phyloP scores from a whole-genome alignment of 92 coral and sea anemone genomes.

The Metridium senile region DNA sequence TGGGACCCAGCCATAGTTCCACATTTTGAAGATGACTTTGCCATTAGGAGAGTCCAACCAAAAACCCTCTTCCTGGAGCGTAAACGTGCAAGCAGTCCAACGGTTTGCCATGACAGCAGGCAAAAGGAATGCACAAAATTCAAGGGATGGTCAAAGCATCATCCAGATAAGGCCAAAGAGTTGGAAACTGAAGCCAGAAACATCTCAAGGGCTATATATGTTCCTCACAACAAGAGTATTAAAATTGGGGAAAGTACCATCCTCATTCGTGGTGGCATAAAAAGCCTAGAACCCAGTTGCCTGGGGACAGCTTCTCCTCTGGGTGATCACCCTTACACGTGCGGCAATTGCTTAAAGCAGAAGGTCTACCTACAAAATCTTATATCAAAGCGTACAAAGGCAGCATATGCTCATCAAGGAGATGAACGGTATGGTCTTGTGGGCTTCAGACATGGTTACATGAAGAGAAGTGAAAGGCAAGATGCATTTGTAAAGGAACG shows the following conservation, averaged over 20 bases:
- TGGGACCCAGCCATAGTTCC: too few species aligned
- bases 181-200: slow-evolving; percentile 4
- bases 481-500: background rate
- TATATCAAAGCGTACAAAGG: slow-evolving; percentile 1
- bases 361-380: slow-evolving; percentile 20
- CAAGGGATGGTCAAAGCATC: slow-evolving; percentile 13
- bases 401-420: background rate
- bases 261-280: slow-evolving; percentile 9
- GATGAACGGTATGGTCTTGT: slow-evolving; percentile 13
- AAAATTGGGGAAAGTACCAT: background rate
- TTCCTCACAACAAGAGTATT: slow-evolving; percentile 2
- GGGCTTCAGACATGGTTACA: slow-evolving; percentile 23
- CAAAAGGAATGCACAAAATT: slow-evolving; percentile 2
- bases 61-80: too few species aligned
- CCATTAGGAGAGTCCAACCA: too few species aligned
- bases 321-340: slow-evolving; percentile 22
- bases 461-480: background rate
- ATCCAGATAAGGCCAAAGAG: slow-evolving; percentile 10
- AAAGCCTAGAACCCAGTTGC: slow-evolving; percentile 20
- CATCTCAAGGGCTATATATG: slow-evolving; percentile 2
- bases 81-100: too few species aligned
- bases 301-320: slow-evolving; percentile 16
- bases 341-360: slow-evolving; percentile 14
- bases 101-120: background rate
- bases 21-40: too few species aligned